Percentiles rank a stretch among this genome's conserved stretches.
These are phyloP conservation scores for Conus betulinus DNA, from an alignment of 1,140 invertebrate genomes.

Conservation along the genomic window DNA sequence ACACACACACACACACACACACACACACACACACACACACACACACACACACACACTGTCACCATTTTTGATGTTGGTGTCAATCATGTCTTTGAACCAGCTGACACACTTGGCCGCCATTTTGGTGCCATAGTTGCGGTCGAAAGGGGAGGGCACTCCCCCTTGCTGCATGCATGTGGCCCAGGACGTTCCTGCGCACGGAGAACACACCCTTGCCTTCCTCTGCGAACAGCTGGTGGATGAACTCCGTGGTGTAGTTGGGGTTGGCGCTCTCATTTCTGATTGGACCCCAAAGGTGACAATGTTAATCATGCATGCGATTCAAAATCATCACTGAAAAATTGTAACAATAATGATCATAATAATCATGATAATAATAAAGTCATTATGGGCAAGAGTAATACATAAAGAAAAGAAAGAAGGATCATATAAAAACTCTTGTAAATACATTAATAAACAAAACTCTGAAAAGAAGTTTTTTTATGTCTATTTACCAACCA, in stretches of 20 bases:
- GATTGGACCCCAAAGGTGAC: not conserved
- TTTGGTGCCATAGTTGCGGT: conserved; percentile 99
- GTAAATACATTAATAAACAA: too few species aligned
- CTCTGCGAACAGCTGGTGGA: conserved; percentile 94
- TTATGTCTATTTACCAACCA: too few species aligned
- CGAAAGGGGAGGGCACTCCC: conserved; percentile 97
- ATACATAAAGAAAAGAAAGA: too few species aligned
- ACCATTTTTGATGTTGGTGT: not conserved
- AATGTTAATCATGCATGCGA: too few species aligned
- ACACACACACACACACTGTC: not conserved
- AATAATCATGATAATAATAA: too few species aligned
- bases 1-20: too few species aligned
- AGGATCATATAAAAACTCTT: too few species aligned
- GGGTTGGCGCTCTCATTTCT: conserved; percentile 96
- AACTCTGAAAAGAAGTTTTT: too few species aligned
- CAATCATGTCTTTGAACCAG: conserved; percentile 58
- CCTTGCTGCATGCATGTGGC: conserved; percentile 84
- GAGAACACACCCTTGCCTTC: conserved; percentile 98
- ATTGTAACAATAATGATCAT: too few species aligned
- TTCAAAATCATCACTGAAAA: too few species aligned
- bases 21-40: too few species aligned
- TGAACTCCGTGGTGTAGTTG: conserved; percentile 98
- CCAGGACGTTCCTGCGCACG: conserved; percentile 94
- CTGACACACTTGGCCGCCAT: conserved; percentile 89
- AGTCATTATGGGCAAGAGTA: too few species aligned